Evolutionary conservation across 2,888 invertebrate species (phyloP), one percentile per base, ranked within the genome.

Genomic region (Bugula neritina): DNA sequence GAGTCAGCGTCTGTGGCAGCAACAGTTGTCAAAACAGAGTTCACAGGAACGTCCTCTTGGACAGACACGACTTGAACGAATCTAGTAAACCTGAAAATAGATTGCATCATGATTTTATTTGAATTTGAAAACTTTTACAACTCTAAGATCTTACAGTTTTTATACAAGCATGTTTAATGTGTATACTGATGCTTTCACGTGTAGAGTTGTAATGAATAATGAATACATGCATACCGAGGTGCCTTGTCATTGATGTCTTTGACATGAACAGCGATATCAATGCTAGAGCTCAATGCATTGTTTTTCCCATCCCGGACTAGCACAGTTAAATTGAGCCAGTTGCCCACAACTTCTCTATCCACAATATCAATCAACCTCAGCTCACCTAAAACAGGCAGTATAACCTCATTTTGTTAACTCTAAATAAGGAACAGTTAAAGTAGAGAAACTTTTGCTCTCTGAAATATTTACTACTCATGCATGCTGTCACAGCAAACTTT

Each of bases 161-260:
- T n/a, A n/a, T n/a, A n/a, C n/a, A 43, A 43, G 43, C 43, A 43
- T 43, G 43, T 43, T 10, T 17, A 43, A 43, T 43, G 43, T 43
- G n/a, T n/a, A n/a, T n/a, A n/a, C n/a, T n/a, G n/a, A n/a, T n/a
- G n/a, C n/a, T n/a, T n/a, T n/a, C n/a, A n/a, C n/a, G n/a, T n/a
- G n/a, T n/a, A n/a, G n/a, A n/a, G n/a, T n/a, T n/a, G n/a, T n/a
- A n/a, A n/a, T n/a, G n/a, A n/a, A n/a, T n/a, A n/a, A n/a, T n/a
- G 5, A 43, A 43, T 43, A 43, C 43, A 43, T 43, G 43, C 63
- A 31, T 63, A 63, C 63, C 31, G 29, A 29, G 63, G 63, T 3
- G 29, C 27, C 10, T 5, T 63, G 31, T 63, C 63, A 63, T 63
- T 63, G 29, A 63, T n/a, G n/a, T 63, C 63, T 34, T 13, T 63